Percentiles rank a stretch among this genome's conserved stretches.
These are phyloP conservation scores for Glaucidium brasilianum DNA, from an alignment of 2,113 vertebrate genomes.

Conservation along the genomic window DNA sequence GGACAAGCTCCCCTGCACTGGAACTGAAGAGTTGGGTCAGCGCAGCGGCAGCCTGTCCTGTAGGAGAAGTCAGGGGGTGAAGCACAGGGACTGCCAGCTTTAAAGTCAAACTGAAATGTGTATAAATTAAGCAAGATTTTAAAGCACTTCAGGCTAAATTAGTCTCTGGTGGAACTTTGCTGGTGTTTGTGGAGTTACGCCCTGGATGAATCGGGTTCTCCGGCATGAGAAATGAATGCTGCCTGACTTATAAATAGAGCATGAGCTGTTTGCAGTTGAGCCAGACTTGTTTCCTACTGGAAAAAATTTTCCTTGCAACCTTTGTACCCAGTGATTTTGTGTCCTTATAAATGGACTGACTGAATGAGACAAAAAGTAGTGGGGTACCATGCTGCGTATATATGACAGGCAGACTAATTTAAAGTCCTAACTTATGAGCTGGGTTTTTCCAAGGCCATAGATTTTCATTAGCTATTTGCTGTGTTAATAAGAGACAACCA, in stretches of 20 bases:
- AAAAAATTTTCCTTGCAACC: conserved; percentile 23
- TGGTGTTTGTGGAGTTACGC: background rate
- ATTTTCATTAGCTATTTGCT: conserved; percentile 68
- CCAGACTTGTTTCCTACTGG: conserved; percentile 45
- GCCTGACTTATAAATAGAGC: conserved; percentile 43
- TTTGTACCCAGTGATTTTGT: conserved; percentile 13
- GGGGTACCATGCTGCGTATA: background rate
- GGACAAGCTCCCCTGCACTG: fast-evolving
- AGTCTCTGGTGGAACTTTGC: background rate
- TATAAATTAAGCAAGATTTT: background rate
- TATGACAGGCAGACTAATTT: conserved; percentile 51
- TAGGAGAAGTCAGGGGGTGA: background rate
- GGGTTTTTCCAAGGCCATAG: conserved; percentile 57
- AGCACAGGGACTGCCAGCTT: background rate
- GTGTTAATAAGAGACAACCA: conserved; percentile 60
- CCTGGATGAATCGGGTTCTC: background rate
- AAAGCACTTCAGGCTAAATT: background rate
- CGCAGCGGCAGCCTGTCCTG: background rate
- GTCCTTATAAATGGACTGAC: conserved; percentile 60
- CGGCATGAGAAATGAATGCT: background rate
- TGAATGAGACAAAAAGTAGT: conserved; percentile 40
- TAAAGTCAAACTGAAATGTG: background rate
- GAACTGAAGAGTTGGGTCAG: background rate
- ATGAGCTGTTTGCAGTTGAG: conserved; percentile 38
- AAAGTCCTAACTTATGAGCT: conserved; percentile 58